These are phyloP conservation scores for Ostrea edulis DNA, from an alignment of 1,140 invertebrate species.

Conservation along the genomic window DNA sequence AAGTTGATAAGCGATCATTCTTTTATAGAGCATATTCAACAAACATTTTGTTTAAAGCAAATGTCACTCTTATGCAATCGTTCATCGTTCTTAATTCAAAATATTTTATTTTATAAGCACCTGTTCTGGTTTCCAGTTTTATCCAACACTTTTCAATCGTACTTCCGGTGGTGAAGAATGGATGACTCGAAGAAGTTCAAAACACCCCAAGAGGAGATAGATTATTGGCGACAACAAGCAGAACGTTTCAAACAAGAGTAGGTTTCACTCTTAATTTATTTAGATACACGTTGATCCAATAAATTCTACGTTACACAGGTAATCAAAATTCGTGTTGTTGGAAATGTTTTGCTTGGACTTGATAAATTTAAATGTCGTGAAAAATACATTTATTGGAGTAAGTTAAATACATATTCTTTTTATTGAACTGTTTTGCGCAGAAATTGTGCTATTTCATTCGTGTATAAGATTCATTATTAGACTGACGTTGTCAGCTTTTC, in stretches of 20 bases:
- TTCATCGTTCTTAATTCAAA: too few relatives aligned
- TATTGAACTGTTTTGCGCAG: too few relatives aligned
- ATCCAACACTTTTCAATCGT: neutral
- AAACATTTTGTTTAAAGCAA: too few relatives aligned
- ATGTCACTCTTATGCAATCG: too few relatives aligned
- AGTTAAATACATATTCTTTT: too few relatives aligned
- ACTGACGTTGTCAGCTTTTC: too few relatives aligned
- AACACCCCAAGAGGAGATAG: slow-evolving; percentile 71
- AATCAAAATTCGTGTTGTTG: neutral
- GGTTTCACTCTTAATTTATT: slow-evolving; percentile 53
- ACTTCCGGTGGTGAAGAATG: slow-evolving; percentile 56
- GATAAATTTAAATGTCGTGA: neutral
- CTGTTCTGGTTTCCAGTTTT: neutral
- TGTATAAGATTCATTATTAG: too few relatives aligned
- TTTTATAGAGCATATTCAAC: too few relatives aligned
- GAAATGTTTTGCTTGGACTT: slow-evolving; percentile 33
- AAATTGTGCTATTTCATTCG: too few relatives aligned
- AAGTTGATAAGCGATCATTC: too few relatives aligned
- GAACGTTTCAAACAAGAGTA: slow-evolving; percentile 75
- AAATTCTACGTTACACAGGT: too few relatives aligned
- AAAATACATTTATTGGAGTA: neutral
- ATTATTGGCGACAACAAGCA: slow-evolving; percentile 71
- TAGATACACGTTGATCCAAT: neutral
- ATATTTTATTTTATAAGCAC: neutral
- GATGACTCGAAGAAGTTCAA: slow-evolving; percentile 71